These are phyloP conservation scores for Passer domesticus DNA, from an alignment of 2,113 vertebrate species.

Conservation along the genomic window DNA sequence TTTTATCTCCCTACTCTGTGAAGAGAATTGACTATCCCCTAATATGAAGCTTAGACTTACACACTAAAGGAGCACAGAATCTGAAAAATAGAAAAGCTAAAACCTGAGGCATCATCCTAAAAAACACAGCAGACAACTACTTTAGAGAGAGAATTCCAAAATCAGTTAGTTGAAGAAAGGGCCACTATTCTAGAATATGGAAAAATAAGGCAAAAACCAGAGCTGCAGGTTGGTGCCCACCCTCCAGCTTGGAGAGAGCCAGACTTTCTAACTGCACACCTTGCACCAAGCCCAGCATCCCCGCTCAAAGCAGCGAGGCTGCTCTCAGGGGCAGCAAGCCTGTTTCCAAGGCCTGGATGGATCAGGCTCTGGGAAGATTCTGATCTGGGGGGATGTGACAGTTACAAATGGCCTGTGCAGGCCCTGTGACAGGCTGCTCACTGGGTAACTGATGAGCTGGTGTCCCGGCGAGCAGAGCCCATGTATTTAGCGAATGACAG, in stretches of 20 bases:
- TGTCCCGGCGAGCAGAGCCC: slow-evolving; percentile 62
- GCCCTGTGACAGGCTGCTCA: slow-evolving; percentile 66
- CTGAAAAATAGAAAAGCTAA: neutral
- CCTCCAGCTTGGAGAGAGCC: neutral
- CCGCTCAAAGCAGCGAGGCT: neutral
- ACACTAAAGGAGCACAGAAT: neutral
- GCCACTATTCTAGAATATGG: neutral
- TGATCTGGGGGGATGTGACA: slow-evolving; percentile 68
- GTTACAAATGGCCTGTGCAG: slow-evolving; percentile 70
- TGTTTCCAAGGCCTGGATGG: slow-evolving; percentile 19
- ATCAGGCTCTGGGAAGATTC: slow-evolving; percentile 47
- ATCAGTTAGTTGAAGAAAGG: neutral
- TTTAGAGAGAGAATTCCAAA: neutral
- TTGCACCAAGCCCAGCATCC: neutral
- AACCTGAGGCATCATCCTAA: neutral
- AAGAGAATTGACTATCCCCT: neutral
- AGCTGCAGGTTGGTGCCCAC: neutral
- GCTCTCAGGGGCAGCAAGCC: neutral
- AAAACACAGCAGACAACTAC: neutral
- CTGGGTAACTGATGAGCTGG: slow-evolving; percentile 73
- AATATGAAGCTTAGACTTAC: neutral
- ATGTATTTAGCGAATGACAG: slow-evolving; percentile 72
- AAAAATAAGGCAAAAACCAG: neutral
- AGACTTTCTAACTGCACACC: neutral
- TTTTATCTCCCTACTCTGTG: neutral